A percentile compares a stretch with the other conserved stretches of the same genome.
Conservation (phyloP, 2,888 invertebrate genomes). For the Platypus cylindrus region DNA sequence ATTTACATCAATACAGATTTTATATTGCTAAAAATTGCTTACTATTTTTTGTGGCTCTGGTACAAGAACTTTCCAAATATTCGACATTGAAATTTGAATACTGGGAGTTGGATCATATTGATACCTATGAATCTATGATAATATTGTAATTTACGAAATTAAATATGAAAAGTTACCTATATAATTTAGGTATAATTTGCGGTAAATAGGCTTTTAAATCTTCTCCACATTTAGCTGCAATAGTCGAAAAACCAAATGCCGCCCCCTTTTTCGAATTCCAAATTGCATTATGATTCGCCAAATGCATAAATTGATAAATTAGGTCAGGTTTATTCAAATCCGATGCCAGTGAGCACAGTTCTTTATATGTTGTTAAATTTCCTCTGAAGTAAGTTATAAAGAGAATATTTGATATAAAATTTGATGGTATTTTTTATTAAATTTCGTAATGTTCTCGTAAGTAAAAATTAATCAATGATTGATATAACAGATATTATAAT, state of each 20-base stretch:
- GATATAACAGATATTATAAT: no score
- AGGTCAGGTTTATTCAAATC: slow-evolving; percentile 92
- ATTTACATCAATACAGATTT: not conserved
- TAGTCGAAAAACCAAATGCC: slow-evolving; percentile 82
- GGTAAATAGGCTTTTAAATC: slow-evolving; percentile 72
- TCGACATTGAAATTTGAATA: slow-evolving; percentile 85
- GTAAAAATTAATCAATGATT: no score
- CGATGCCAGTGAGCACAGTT: slow-evolving; percentile 83
- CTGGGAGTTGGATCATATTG: slow-evolving; percentile 89
- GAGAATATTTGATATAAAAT: no score
- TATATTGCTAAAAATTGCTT: slow-evolving; percentile 24
- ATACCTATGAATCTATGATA: slow-evolving; percentile 40
- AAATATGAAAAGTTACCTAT: slow-evolving; percentile 45
- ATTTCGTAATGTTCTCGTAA: no score
- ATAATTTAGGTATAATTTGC: slow-evolving; percentile 77
- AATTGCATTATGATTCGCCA: slow-evolving; percentile 86
- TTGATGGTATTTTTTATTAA: no score
- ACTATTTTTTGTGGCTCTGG: slow-evolving; percentile 74
- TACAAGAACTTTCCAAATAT: slow-evolving; percentile 88
- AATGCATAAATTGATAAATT: slow-evolving; percentile 90
- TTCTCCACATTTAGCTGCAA: slow-evolving; percentile 71
- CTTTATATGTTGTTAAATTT: slow-evolving; percentile 85
- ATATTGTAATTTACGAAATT: not conserved
- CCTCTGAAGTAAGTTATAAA: slow-evolving; percentile 47
- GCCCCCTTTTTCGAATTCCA: slow-evolving; percentile 95